A percentile compares a stretch with the other conserved stretches of the same genome.
Conservation (phyloP, 64 coral and sea anemone species). For the Pachyseris speciosa region DNA sequence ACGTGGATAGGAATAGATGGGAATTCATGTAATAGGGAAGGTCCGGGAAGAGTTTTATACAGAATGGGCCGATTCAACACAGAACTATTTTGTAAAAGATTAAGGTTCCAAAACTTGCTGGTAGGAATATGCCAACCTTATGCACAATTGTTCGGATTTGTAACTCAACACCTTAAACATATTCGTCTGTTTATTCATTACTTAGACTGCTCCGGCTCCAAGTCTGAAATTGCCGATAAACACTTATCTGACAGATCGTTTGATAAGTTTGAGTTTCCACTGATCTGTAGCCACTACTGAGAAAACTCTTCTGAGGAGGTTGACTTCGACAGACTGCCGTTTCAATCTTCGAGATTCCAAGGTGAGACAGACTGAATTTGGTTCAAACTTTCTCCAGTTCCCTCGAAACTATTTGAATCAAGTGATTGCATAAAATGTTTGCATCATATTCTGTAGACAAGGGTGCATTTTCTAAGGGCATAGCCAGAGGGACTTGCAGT, state of each 20-base stretch:
- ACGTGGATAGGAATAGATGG: neutral
- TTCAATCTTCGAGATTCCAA: neutral
- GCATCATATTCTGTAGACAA: too few species aligned
- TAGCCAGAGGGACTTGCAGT: neutral
- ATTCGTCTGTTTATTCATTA: neutral
- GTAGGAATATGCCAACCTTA: neutral
- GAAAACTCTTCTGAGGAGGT: neutral
- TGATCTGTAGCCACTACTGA: neutral
- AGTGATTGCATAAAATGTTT: too few species aligned
- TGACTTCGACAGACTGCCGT: neutral
- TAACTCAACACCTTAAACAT: conserved; percentile 29
- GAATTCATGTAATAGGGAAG: neutral
- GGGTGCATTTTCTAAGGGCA: too few species aligned
- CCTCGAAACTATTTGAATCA: too few species aligned
- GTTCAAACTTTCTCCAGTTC: neutral
- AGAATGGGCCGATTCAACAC: neutral
- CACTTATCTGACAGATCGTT: conserved; percentile 22
- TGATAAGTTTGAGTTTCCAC: conserved; percentile 19
- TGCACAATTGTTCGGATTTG: conserved; percentile 9
- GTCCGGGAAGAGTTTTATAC: neutral
- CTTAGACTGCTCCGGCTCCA: neutral
- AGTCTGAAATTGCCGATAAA: conserved; percentile 40
- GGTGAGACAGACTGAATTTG: neutral
- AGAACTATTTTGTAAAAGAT: too few species aligned
- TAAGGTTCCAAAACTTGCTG: neutral